These are phyloP conservation scores for Patiria pectinifera DNA, from an alignment of 53 echinoderm and acorn worm species.

Conservation along the genomic window DNA sequence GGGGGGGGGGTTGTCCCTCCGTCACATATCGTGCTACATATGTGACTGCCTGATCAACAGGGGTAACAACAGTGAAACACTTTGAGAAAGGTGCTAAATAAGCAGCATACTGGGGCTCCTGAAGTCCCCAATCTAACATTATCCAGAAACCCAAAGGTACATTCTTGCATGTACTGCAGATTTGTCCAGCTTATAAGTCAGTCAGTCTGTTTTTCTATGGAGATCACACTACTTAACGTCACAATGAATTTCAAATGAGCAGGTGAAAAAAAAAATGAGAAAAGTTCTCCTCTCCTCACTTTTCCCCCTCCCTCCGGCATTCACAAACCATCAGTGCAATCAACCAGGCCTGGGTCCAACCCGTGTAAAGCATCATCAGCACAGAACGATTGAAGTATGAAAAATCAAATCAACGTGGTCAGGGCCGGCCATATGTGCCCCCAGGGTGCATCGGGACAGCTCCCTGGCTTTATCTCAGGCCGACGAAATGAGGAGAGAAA, in stretches of 20 bases:
- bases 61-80: too few relatives aligned
- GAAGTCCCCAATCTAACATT: too few relatives aligned
- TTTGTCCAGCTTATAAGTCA: too few relatives aligned
- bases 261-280: background rate
- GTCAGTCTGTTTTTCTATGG: background rate
- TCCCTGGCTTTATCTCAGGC: background rate
- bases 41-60: too few relatives aligned
- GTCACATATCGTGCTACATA: too few relatives aligned
- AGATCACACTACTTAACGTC: background rate
- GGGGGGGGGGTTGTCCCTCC: too few relatives aligned
- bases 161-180: too few relatives aligned
- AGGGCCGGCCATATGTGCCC: slow-evolving; percentile 9
- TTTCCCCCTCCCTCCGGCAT: background rate
- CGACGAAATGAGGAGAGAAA: background rate
- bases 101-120: too few relatives aligned
- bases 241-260: background rate
- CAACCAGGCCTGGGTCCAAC: slow-evolving; percentile 9
- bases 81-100: too few relatives aligned
- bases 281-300: background rate
- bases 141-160: too few relatives aligned
- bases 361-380: background rate
- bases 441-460: background rate
- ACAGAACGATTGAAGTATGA: slow-evolving; percentile 29
- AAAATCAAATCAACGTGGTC: slow-evolving; percentile 34
- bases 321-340: slow-evolving; percentile 14